Conservation (phyloP, 2,888 invertebrate genomes). For the Deilephila elpenor region DNA sequence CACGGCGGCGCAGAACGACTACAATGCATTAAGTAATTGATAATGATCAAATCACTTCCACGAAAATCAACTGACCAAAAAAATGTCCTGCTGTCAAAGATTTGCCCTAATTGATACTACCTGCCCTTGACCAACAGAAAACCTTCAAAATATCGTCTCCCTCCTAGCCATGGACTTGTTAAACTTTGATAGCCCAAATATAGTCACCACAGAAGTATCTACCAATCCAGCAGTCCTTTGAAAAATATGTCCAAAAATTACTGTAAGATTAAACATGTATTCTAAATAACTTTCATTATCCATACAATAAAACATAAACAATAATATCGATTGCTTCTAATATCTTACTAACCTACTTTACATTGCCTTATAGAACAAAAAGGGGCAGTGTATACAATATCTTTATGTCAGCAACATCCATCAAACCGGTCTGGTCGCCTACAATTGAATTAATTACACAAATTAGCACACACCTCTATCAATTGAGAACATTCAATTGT, state of each 20-base stretch:
- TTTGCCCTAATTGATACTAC: no score
- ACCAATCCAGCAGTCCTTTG: no score
- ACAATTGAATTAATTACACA: conserved; percentile 22
- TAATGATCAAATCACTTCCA: background rate
- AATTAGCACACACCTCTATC: conserved; percentile 21
- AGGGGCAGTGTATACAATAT: background rate
- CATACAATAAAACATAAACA: background rate
- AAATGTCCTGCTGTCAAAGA: background rate
- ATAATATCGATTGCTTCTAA: background rate
- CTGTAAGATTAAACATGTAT: no score
- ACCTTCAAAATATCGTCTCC: no score
- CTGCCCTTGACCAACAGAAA: no score
- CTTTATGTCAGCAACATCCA: background rate
- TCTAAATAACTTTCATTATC: no score
- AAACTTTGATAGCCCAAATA: no score
- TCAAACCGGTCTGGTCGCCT: conserved; percentile 13
- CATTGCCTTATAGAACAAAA: background rate
- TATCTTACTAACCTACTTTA: conserved; percentile 19
- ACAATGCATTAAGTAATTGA: conserved; percentile 15
- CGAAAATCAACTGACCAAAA: background rate
- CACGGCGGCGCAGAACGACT: background rate
- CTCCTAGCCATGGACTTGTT: no score
- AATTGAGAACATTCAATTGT: conserved; percentile 28
- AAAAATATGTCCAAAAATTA: no score
- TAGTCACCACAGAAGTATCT: no score